Conservation (phyloP, 30 jellyfish, hydroid and myxozoan species). For the Mastigias papua region DNA sequence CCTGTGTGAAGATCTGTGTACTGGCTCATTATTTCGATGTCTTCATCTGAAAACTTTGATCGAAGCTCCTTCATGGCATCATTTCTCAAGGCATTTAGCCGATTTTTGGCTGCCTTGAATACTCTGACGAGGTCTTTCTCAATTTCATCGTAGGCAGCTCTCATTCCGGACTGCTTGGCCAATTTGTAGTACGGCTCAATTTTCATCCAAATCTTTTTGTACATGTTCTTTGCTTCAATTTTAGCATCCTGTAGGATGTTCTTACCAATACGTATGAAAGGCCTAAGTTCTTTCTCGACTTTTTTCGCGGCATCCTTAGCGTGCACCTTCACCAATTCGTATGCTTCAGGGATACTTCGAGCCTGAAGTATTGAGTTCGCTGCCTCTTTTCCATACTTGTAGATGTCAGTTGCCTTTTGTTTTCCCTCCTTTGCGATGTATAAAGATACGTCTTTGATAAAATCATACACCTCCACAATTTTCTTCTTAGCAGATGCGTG, state of each 20-base stretch:
- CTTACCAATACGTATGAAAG: background rate
- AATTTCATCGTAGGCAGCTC: conserved; percentile 25
- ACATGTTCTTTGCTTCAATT: background rate
- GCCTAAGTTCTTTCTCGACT: background rate
- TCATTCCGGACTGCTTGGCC: conserved; percentile 11
- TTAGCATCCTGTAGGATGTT: background rate
- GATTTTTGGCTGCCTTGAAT: background rate
- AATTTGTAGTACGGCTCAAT: conserved; percentile 18
- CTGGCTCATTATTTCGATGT: conserved; percentile 2
- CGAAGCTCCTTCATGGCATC: background rate
- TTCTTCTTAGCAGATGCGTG: conserved; percentile 1
- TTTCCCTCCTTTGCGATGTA: background rate
- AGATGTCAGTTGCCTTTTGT: background rate
- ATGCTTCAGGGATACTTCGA: conserved; percentile 67
- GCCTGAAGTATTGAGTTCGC: conserved; percentile 21
- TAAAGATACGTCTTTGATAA: background rate
- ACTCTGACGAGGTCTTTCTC: conserved; percentile 22
- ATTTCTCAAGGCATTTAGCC: background rate
- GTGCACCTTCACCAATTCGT: conserved; percentile 16
- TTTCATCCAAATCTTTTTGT: conserved; percentile 1
- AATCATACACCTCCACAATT: background rate
- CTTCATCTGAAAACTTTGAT: conserved; percentile 23
- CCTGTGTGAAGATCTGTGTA: conserved; percentile 49
- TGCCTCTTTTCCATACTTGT: conserved; percentile 26
- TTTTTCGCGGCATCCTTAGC: background rate